These are phyloP conservation scores for Caenorhabditis sp. DNA, from an alignment of 2,888 invertebrate genomes.

Conservation along the genomic window DNA sequence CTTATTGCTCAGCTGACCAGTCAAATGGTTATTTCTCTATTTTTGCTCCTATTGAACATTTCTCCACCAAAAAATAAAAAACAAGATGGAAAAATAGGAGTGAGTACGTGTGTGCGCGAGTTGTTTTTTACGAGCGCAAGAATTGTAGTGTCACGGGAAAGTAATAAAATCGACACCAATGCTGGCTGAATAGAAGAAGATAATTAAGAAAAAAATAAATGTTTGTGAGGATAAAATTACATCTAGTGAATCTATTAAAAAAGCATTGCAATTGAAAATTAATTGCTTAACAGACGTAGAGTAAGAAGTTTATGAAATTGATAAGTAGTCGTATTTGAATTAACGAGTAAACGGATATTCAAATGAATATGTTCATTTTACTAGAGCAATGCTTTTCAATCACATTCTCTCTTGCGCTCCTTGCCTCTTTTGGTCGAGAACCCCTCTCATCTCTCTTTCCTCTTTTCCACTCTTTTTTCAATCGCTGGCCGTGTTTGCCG, in stretches of 20 bases:
- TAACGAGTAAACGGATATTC: neutral
- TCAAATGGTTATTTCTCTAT: constrained; percentile 27
- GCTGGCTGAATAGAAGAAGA: constrained; percentile 18
- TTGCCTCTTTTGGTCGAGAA: too few relatives aligned
- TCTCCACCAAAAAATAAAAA: neutral
- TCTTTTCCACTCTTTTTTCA: neutral
- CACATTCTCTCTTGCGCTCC: neutral
- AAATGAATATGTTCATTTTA: neutral
- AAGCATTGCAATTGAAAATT: too few relatives aligned
- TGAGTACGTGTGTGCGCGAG: constrained; percentile 19
- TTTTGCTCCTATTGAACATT: neutral
- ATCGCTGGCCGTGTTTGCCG: constrained; percentile 12
- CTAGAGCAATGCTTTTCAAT: neutral
- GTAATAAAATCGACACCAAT: constrained; percentile 48
- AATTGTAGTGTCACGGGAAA: neutral
- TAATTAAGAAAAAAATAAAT: neutral
- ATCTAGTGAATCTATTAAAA: too few relatives aligned
- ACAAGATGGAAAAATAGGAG: constrained; percentile 13
- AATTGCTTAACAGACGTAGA: too few relatives aligned
- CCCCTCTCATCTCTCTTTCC: neutral
- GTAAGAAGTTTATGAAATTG: too few relatives aligned
- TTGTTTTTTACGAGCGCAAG: constrained; percentile 32
- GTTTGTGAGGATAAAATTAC: too few relatives aligned
- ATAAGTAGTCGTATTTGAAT: too few relatives aligned
- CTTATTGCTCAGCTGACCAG: constrained; percentile 4